Evolutionary conservation across 2,888 invertebrate genomes (phyloP), one percentile per base, ranked within the genome.

Genomic region (Deroplatys truncata): DNA sequence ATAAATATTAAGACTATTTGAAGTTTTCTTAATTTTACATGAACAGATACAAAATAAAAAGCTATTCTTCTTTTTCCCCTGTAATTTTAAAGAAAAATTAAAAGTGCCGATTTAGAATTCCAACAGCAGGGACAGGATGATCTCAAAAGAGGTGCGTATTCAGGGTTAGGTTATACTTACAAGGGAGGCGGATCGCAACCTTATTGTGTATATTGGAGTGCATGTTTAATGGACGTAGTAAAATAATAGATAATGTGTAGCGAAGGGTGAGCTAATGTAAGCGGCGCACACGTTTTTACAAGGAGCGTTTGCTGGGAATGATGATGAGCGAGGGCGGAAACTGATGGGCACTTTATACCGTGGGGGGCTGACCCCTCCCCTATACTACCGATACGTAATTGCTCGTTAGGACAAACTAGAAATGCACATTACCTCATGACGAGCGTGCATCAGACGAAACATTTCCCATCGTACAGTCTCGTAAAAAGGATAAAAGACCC

Each of bases 401-500:
- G 85, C 87, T 89, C 89, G 89, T 89, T 89, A 89, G 72, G 56
- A 84, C 84, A 82, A 84, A 84, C 89, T 84, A 56, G 72, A 88
- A 88, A 88, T 84, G 84, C 84, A 89, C 89, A 89, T 87, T 88
- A 89, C 89, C 87, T 87, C 87, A 83, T 87, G 83, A 35, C 35
- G 56, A 72, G 56, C 56, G 16, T 25, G 56, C 20, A 72, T 72
- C 56, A 20, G 56, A 72, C 56, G 56, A 72, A 72, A 20, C 56
- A 72, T 72, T 72, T 72, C 56, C 56, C 56, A 72, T 72, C 25
- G 56, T 25, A 72, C 56, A 72, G 56, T 72, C 56, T 72, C 56
- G 56, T 72, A 72, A 72, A 72, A 72, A 3, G 25, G 56, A 72
- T 56, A 56, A 3, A 56, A 20, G 3, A 4, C 56, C 56, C 20